phyloP scores from a whole-genome alignment of 1,140 invertebrate species.

The Leptinotarsa defecta region DNA sequence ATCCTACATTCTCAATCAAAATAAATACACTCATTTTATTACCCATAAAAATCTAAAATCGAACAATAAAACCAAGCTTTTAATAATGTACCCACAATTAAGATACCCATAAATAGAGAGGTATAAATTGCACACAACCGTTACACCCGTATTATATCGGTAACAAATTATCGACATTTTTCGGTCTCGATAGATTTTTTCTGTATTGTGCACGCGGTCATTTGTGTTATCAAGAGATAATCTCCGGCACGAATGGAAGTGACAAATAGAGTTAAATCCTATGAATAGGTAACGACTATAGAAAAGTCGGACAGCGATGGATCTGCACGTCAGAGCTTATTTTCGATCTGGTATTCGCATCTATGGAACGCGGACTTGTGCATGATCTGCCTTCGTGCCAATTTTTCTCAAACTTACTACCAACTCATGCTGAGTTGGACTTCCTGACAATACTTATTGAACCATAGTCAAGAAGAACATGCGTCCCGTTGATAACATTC shows the following conservation, averaged over 20 bases:
- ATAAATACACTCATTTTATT: neutral
- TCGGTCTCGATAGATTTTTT: slow-evolving; percentile 23
- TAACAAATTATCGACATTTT: slow-evolving; percentile 21
- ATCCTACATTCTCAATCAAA: too few species aligned
- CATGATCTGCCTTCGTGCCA: slow-evolving; percentile 28
- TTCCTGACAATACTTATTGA: too few species aligned
- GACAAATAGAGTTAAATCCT: slow-evolving; percentile 43
- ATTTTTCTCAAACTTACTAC: too few species aligned
- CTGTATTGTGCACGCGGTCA: slow-evolving; percentile 4
- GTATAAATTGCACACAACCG: slow-evolving; percentile 22
- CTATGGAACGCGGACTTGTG: slow-evolving; percentile 35
- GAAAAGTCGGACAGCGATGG: slow-evolving; percentile 41
- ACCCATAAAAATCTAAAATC: neutral
- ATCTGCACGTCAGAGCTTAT: slow-evolving; percentile 43
- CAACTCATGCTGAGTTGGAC: too few species aligned
- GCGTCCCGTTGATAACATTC: too few species aligned
- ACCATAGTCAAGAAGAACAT: too few species aligned
- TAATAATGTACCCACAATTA: slow-evolving; percentile 18
- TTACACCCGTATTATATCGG: slow-evolving; percentile 13
- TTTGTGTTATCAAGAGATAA: slow-evolving; percentile 24
- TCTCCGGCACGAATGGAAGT: slow-evolving; percentile 38
- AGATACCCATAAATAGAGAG: slow-evolving; percentile 23
- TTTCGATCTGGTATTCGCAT: slow-evolving; percentile 40
- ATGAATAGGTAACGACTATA: slow-evolving; percentile 42
- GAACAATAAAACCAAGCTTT: slow-evolving; percentile 17